Base-by-base conservation (phyloP, 2,888 invertebrate genomes). In the Dascillus cervinus region DNA sequence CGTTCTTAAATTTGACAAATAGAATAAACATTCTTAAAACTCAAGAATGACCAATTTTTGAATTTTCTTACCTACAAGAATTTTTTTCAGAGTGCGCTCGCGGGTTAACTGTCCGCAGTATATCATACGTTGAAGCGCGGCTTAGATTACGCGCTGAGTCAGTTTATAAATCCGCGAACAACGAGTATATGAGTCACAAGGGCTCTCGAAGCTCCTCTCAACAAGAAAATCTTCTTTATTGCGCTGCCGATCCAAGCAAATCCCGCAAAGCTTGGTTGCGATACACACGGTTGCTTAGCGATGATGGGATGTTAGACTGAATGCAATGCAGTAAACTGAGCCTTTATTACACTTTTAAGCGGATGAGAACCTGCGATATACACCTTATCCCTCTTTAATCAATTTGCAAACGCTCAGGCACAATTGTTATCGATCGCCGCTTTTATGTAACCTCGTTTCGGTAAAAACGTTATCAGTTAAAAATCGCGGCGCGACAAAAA, bases 191-290 rank as follows among this genome's bases (percentile, higher is more conserved):
- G 59, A 60, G 55, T 58, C 56, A 58, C 52, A 47, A 58, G 56
- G 47, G 53, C 55, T 51, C 60, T 61, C 46, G 51, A 58, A 55
- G 49, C 53, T 52, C 50, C 61, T 60, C 62, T 64, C 64, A 60
- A 64, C 65, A 65, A 64, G 64, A 64, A 66, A 65, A 66, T 65
- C 66, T 64, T 60, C 53, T 55, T 56, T 56, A 56, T 56, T 56
- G 54, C 55, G 45, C 42, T 46, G 42, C 44, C 47, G 53, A 53
- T 54, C 47, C 45, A 40, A 43, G 36, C 43, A 40, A 40, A 39
- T 39, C 37, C 46, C 34, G 34, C 39, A 43, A 36, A 41, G 36
- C 42, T 33, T 37, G 29, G 34, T 39, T 32, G 39, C 34, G 36
- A 32, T 40, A 41, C 39, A 41, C 43, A 33, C 42, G 38, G 45